Evolutionary conservation across 2,797 vertebrate genomes (phyloP), one percentile per base, ranked within the genome.

Genomic region (Decapterus maruadsi): DNA sequence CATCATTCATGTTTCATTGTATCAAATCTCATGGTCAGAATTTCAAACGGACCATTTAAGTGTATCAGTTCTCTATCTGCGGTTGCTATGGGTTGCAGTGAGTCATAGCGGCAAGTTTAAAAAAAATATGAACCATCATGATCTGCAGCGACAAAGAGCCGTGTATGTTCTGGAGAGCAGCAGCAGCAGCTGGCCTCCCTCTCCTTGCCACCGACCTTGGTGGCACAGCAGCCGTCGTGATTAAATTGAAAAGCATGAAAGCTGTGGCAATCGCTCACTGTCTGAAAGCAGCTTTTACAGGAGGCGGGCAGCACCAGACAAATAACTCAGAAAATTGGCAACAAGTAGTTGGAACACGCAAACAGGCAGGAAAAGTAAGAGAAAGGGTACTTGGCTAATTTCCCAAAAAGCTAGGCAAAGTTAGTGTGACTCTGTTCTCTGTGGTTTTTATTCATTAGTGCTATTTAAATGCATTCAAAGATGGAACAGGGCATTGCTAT

Each of bases 211-310:
- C 61, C 6, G 42, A 62, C 59, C 42, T 26, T 45, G 38, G 38
- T 4, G 8, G 40, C 17, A 38, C 10, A 51, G 20, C n/a, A 53
- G 34, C 48, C 8, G 14, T 40, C 63, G 17, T 36, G 19, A 53
- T 48, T 11, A 53, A 66, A 66, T 17, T 11, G 34, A 66, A 66
- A 66, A 17, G 2, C 63, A 26, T 48, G 20, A 53, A 40, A 38
- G 34, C 8, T 4, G 48, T 36, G 4, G 34, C 63, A 40, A 53
- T 53, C 8, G 48, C 34, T 53, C 48, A 48, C 4, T 22, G n/a
- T 66, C 63, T 26, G 34, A 38, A 40, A 66, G 48, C 46, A 22
- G 4, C 63, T 66, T 53, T 66, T 53, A 40, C 63, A 53, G 48
- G 48, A 40, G 19, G 63, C 46, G 22, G 31, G 45, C 19, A n/a